These are phyloP conservation scores for Agapornis canus DNA, from an alignment of 2,797 vertebrate genomes.

Conservation along the genomic window DNA sequence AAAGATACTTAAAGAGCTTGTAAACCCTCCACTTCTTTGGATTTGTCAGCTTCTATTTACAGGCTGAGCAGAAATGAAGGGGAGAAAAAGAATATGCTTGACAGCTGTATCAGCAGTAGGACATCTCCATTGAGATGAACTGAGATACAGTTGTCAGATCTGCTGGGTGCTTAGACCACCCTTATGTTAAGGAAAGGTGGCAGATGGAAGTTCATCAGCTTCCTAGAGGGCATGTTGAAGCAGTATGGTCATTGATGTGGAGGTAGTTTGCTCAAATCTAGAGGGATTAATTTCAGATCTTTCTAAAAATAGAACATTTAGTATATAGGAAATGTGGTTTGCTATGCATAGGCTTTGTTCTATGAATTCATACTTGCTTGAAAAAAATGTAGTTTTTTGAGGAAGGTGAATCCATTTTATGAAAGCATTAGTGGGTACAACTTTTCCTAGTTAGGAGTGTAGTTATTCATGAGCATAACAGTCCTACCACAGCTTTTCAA, in stretches of 20 bases:
- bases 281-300: not conserved
- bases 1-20: not conserved
- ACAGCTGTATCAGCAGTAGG: slow-evolving; percentile 55
- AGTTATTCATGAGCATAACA: not conserved
- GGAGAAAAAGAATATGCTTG: slow-evolving; percentile 3
- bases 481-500: not conserved
- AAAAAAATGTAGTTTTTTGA: not conserved
- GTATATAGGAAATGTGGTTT: not conserved
- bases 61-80: slow-evolving; percentile 38
- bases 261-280: not conserved
- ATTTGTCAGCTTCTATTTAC: slow-evolving; percentile 54
- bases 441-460: not conserved
- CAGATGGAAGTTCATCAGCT: not conserved
- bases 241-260: not conserved
- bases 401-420: not conserved
- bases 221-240: not conserved
- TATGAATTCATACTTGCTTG: not conserved
- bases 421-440: not conserved
- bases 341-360: not conserved
- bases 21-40: not conserved
- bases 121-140: slow-evolving; percentile 2
- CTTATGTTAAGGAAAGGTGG: not conserved
- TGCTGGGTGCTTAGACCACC: not conserved
- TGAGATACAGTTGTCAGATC: slow-evolving; percentile 1
- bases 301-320: not conserved